Evolutionary conservation across 1,140 invertebrate genomes (phyloP), one percentile per base, ranked within the genome.

Genomic region (Drosophila rufa): DNA sequence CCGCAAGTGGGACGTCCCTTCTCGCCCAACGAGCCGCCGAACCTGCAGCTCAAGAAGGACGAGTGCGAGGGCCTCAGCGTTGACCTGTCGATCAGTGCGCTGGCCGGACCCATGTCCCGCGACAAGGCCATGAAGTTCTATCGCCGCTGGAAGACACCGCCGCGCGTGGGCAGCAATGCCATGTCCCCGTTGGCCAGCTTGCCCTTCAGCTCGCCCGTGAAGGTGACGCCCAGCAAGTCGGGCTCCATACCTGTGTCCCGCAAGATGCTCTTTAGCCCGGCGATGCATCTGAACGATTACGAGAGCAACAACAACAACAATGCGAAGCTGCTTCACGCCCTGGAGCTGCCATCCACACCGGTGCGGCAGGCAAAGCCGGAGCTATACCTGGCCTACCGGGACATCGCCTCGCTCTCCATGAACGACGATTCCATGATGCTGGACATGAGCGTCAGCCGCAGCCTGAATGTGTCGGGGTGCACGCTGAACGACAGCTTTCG

Each of bases 41-140:
- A 93, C 42, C 93, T 96, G 51, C 95, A 95, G 36, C 55, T 50
- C 0, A 85, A 74, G 53, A 46, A 47, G 7, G 70, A 82, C 3
- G 85, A 85, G 62, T 87, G 69, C 27, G 95, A 96, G 93, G 95
- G 95, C 1, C 93, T 96, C 33, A 95, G 94, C 85, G 95, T 96
- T 47, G 94, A 95, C 56, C 80, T 96, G 55, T 95, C 96, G 93
- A 96, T 98, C 70, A 95, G 95, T 79, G 97, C 97, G 4, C 95
- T 96, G 93, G 97, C 97, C 22, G 97, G 97, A 7, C 97, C 97
- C 36, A 98, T 98, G 97, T 94, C 95, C 8, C 95, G 95, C 71
- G 93, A 94, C 4, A 94, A 96, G 74, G 97, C 97, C 7, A 89
- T 95, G 11, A 93, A 94, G 45, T 98, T 98, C 93, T 94, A 96